Conservation (phyloP, 2,113 vertebrate species). For the Scatophagus argus region DNA sequence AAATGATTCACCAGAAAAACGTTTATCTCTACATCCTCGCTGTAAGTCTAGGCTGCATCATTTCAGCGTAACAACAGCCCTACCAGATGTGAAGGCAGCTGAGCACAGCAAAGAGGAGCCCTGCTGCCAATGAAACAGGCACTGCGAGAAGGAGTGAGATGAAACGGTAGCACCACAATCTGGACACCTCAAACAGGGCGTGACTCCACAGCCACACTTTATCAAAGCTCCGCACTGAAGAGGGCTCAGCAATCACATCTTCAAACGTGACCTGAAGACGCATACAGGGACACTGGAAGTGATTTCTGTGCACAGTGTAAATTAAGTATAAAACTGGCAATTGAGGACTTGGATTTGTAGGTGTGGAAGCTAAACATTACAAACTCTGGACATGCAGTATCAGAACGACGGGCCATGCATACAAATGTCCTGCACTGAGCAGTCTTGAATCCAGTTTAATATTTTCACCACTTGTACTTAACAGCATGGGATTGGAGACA, state of each 20-base stretch:
- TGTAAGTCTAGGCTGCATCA: background rate
- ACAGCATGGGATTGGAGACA: background rate
- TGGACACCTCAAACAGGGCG: conserved; percentile 74
- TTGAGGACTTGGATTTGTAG: background rate
- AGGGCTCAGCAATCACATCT: conserved; percentile 79
- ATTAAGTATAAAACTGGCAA: background rate
- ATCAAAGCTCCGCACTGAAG: conserved; percentile 75
- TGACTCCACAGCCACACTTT: conserved; percentile 78
- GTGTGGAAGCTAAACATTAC: background rate
- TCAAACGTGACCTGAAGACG: conserved; percentile 75
- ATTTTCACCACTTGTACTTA: background rate
- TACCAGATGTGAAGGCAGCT: conserved; percentile 81
- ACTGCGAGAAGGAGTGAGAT: conserved; percentile 75
- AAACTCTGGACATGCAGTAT: background rate
- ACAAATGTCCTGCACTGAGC: background rate
- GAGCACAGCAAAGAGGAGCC: conserved; percentile 71
- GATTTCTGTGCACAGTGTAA: background rate
- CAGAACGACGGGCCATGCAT: background rate
- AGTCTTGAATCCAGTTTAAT: background rate
- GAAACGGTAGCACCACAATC: conserved; percentile 70
- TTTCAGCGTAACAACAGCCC: conserved; percentile 12
- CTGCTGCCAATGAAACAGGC: conserved; percentile 70
- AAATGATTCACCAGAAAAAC: background rate
- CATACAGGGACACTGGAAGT: conserved; percentile 4
- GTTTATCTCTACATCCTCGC: background rate